Evolutionary conservation across 2,888 invertebrate genomes (phyloP).

Genomic region (Cyclophora albipunctata): DNA sequence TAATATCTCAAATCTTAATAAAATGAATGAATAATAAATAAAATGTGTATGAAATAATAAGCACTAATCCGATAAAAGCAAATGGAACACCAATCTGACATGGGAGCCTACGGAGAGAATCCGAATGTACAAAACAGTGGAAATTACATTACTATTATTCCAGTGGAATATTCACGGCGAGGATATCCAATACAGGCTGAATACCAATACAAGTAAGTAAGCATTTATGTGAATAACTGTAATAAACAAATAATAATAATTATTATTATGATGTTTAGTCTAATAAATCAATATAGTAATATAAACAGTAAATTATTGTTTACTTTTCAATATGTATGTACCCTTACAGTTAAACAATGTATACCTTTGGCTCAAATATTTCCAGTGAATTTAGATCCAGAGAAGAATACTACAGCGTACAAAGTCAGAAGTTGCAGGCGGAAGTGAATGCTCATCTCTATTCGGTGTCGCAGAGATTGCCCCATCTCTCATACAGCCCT

Average conservation of each 20-base stretch:
- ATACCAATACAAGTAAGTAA: constrained; percentile 74
- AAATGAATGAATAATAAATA: too few relatives aligned
- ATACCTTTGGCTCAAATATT: constrained; percentile 5
- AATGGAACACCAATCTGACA: constrained; percentile 67
- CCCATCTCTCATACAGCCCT: constrained; percentile 68
- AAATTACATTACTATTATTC: constrained; percentile 76
- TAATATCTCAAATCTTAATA: too few relatives aligned
- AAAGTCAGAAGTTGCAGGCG: constrained; percentile 67
- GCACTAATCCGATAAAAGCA: constrained; percentile 13
- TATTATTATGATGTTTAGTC: not conserved
- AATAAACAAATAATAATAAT: not conserved
- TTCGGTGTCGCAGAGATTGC: constrained; percentile 76
- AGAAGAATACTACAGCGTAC: constrained; percentile 69
- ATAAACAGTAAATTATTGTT: too few relatives aligned
- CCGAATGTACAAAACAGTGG: constrained; percentile 67
- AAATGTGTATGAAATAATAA: constrained; percentile 3
- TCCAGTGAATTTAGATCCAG: constrained; percentile 67
- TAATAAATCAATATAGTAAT: too few relatives aligned
- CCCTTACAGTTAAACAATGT: too few relatives aligned
- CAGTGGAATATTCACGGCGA: constrained; percentile 74
- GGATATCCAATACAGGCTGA: constrained; percentile 74
- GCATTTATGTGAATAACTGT: not conserved
- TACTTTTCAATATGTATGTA: too few relatives aligned
- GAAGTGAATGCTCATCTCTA: constrained; percentile 73
- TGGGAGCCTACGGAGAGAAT: constrained; percentile 68